phyloP scores from a whole-genome alignment of 2,797 vertebrate species.

The Simalia tracyae region DNA sequence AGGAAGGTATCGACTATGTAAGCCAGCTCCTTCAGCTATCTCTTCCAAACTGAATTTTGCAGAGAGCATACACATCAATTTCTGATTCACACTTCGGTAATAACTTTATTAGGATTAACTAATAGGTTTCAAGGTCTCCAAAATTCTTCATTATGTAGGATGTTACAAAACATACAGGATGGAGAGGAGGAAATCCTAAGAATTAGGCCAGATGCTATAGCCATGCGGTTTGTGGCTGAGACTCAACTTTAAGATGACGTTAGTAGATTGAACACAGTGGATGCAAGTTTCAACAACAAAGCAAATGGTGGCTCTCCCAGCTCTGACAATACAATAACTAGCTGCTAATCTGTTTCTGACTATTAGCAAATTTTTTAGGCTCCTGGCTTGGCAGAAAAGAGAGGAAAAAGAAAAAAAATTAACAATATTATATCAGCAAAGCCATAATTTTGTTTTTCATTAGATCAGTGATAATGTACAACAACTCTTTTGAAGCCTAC shows the following conservation, averaged over 20 bases:
- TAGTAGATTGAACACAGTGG: background rate
- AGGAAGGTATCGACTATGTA: background rate
- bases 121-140: too few species aligned
- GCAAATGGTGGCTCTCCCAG: background rate
- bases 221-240: background rate
- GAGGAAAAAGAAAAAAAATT: background rate
- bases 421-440: background rate
- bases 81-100: too few species aligned
- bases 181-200: background rate
- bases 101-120: too few species aligned
- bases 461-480: background rate
- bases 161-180: background rate
- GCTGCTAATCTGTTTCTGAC: background rate
- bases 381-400: background rate
- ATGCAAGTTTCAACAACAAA: background rate
- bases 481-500: background rate
- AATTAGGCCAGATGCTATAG: background rate
- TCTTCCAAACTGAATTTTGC: background rate
- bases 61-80: background rate
- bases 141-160: too few species aligned
- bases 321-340: background rate
- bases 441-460: background rate
- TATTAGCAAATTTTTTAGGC: background rate
- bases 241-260: too few species aligned
- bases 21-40: background rate